Evolutionary conservation across 2,888 invertebrate species (phyloP), one percentile per base, ranked within the genome.

Genomic region (Syrista parreyssii): DNA sequence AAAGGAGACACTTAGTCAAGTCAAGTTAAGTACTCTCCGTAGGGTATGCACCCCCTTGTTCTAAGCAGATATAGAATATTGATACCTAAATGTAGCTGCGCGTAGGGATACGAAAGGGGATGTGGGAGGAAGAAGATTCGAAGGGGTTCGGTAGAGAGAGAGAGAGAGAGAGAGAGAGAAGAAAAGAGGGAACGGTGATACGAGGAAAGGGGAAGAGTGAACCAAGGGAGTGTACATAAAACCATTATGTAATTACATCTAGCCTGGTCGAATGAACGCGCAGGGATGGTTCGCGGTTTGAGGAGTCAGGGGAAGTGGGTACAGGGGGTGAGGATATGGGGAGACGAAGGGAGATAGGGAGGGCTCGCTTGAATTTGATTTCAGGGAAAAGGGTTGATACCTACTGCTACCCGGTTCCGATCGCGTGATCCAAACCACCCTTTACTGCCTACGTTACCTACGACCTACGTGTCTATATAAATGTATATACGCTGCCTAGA

Each of bases 351-450:
- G 55, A 74, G 30, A 31, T 32, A n/a, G 73, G 75, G 74, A 36
- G 74, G 75, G 75, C 30, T 55, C 33, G 84, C 79, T 86, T 86
- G 88, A 88, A 89, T 90, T 89, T 88, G 89, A 90, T 89, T 89
- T 87, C 88, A 86, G 84, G 86, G 89, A 89, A 89, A 89, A 89
- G 90, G 89, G 89, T 88, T 89, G 90, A 88, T 87, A 87, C 81
- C 80, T 23, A 55, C 71, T 23, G 82, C 79, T 81, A 77, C 79
- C 75, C 79, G 82, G 86, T 84, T 85, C 85, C 86, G 88, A 89
- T 90, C 89, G 90, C 89, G 90, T 89, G 90, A 89, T 88, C 83
- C 84, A 83, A 84, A 82, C 81, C 84, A 85, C 86, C 87, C 84
- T 86, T 84, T 85, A 80, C 85, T 82, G 84, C 82, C 81, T 81